These are phyloP conservation scores for Stegophylla sp. DNA, from an alignment of 2,888 invertebrate genomes.

Conservation along the genomic window DNA sequence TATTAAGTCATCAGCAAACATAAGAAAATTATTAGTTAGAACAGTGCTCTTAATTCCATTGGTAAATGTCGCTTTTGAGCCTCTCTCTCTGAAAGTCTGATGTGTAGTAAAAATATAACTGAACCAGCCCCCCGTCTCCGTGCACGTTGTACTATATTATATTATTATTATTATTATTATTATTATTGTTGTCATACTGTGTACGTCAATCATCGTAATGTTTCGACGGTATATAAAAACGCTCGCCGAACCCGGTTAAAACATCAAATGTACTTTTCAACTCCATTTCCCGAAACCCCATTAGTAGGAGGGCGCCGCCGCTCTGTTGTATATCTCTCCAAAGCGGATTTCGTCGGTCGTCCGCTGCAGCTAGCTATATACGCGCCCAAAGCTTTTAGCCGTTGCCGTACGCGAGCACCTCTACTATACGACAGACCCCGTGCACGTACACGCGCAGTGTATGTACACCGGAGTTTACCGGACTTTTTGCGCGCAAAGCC, in stretches of 20 bases:
- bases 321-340: slow-evolving; percentile 41
- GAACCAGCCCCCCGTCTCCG: too few relatives aligned
- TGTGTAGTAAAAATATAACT: too few relatives aligned
- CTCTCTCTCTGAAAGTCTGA: too few relatives aligned
- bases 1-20: too few relatives aligned
- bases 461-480: slow-evolving; percentile 37
- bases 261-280: slow-evolving; percentile 56
- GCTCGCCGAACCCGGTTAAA: slow-evolving; percentile 38
- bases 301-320: too few relatives aligned
- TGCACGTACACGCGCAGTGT: not conserved
- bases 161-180: not conserved
- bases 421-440: not conserved
- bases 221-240: slow-evolving; percentile 27
- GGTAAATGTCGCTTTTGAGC: too few relatives aligned
- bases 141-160: too few relatives aligned
- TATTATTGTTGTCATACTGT: too few relatives aligned
- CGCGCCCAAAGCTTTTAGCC: slow-evolving; percentile 56
- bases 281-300: slow-evolving; percentile 56
- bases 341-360: slow-evolving; percentile 54
- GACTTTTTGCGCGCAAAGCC: slow-evolving; percentile 56
- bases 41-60: too few relatives aligned
- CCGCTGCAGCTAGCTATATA: slow-evolving; percentile 10
- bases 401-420: too few relatives aligned
- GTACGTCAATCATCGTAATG: not conserved
- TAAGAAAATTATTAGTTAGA: too few relatives aligned